These are phyloP conservation scores for Acleris holmiana DNA, from an alignment of 2,888 invertebrate species.

Conservation along the genomic window DNA sequence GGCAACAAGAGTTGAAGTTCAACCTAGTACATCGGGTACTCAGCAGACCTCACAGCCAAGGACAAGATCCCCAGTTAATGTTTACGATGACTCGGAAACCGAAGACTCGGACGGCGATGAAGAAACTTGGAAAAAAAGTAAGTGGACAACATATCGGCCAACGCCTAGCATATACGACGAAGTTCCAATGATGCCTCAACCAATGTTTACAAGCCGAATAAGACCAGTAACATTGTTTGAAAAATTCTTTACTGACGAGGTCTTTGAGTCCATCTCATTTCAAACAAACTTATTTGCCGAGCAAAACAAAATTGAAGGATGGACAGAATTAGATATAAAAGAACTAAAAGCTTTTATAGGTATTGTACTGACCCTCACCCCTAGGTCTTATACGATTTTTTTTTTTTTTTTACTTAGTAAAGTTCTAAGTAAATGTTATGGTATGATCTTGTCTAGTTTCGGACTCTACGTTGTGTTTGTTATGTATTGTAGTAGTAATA, in stretches of 20 bases:
- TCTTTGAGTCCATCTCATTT: conserved; percentile 28
- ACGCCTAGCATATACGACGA: conserved; percentile 4
- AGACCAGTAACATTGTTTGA: conserved; percentile 12
- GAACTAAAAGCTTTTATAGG: conserved; percentile 39
- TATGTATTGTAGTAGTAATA: too few relatives aligned
- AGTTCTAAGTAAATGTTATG: too few relatives aligned
- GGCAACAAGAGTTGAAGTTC: conserved; percentile 3
- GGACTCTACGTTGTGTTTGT: too few relatives aligned
- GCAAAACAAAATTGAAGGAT: conserved; percentile 27
- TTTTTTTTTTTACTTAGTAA: too few relatives aligned
- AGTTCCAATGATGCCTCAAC: conserved; percentile 18
- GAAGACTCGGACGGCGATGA: conserved; percentile 37
- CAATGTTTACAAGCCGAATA: conserved; percentile 16
- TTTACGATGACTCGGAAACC: conserved; percentile 25
- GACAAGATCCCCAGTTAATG: not conserved
- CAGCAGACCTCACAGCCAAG: not conserved
- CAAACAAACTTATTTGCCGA: conserved; percentile 32
- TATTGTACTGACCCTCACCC: too few relatives aligned
- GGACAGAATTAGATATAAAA: conserved; percentile 24
- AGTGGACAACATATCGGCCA: conserved; percentile 16
- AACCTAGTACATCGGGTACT: conserved; percentile 1
- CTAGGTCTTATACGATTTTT: too few relatives aligned
- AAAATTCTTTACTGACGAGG: conserved; percentile 29
- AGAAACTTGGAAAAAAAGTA: conserved; percentile 22
- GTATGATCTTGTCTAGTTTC: too few relatives aligned